Percentiles rank a stretch among this genome's conserved stretches.
phyloP scores from a whole-genome alignment of 2,888 invertebrate genomes.

The Oligia fasciuncula region DNA sequence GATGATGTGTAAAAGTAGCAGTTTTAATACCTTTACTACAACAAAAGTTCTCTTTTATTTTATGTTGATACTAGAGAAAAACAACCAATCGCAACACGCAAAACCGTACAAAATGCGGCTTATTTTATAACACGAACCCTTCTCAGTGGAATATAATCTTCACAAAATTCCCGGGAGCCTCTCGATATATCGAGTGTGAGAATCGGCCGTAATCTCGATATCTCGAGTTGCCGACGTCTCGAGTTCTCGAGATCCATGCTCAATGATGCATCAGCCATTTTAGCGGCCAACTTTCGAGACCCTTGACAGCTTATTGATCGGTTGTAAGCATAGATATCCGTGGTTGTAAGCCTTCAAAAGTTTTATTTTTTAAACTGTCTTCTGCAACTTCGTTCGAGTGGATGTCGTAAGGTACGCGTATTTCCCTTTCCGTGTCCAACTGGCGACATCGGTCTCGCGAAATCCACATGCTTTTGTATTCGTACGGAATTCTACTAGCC shows the following conservation, averaged over 20 bases:
- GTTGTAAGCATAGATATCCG: background rate
- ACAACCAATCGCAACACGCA: constrained; percentile 24
- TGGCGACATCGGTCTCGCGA: no score
- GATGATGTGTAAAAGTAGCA: no score
- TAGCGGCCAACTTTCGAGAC: constrained; percentile 54
- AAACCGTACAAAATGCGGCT: constrained; percentile 12
- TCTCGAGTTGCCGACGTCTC: constrained; percentile 46
- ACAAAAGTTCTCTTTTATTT: background rate
- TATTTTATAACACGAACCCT: constrained; percentile 39
- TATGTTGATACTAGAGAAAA: background rate
- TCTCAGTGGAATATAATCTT: constrained; percentile 48
- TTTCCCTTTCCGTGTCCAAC: no score
- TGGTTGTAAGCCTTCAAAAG: background rate
- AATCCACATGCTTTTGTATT: no score
- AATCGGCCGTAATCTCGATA: constrained; percentile 52
- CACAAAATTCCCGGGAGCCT: constrained; percentile 40
- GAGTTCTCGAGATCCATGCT: constrained; percentile 39
- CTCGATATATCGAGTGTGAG: constrained; percentile 58
- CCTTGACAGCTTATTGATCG: constrained; percentile 22
- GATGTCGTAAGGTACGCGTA: background rate
- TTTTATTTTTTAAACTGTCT: background rate
- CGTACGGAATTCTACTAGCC: no score
- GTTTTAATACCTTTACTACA: no score
- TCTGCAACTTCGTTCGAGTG: background rate
- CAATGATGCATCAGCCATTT: constrained; percentile 66